Evolutionary conservation across 2,113 vertebrate species (phyloP), one percentile per base, ranked within the genome.

Genomic region (Ophiodon elongatus): DNA sequence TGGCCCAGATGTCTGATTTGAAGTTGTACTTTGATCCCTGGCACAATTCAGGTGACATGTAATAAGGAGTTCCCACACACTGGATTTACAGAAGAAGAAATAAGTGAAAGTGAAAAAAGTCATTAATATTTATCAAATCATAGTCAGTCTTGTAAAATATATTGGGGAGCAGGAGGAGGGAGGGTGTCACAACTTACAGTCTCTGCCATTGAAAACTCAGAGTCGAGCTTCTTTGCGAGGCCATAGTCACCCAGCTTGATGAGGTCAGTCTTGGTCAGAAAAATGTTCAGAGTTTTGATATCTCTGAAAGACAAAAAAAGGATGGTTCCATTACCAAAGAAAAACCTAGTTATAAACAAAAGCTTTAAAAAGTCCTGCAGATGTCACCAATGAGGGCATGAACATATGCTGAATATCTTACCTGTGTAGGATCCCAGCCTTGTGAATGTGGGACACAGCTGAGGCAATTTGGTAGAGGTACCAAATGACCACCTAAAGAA

Each of bases 261-360:
- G 87, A 99, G 96, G 93, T 99, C 97, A 76, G 98, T 98, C 92
- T 99, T 99, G 71, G 98, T 99, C 88, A 99, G 96, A 93, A 99
- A 99, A 94, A 99, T 99, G 94, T 99, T 99, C 93, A 99, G 95
- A 43, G 98, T 99, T 95, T 99, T 99, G 92, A 99, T 99, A 89
- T 99, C 98, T 95, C 98, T 99, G 92, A 5, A 73, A 59, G 45
- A 79, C 39, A 81, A 83, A 66, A 83, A 69, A 79, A 14, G 54
- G 76, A 54, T 6, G 3, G 4, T 50, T 39, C n/a, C 13, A 72
- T 41, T n/a, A 64, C 1, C 8, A 15, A 43, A 23, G 50, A 27
- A 8, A 64, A n/a, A 6, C 11, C 8, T n/a, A 29, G 6, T 39
- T 41, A 11, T 0, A 52, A 27, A 72, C 2, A 45, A 33, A 31